These are phyloP conservation scores for Chaetophractus vellerosus DNA, from an alignment of 2,797 vertebrate species.

Conservation along the genomic window DNA sequence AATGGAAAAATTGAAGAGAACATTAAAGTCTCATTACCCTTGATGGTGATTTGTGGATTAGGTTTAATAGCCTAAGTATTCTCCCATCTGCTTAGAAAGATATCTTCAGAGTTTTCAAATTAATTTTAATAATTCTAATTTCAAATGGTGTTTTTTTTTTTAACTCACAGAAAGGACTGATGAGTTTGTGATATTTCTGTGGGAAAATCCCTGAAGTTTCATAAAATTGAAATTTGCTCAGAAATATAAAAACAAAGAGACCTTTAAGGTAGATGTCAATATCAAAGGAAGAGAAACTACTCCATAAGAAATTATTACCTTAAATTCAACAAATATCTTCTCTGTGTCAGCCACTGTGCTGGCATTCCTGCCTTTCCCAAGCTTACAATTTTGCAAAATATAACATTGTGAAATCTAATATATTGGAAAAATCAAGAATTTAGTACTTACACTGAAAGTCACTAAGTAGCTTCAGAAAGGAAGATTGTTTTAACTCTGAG, in stretches of 20 bases:
- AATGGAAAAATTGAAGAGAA: constrained; percentile 68
- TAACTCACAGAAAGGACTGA: neutral
- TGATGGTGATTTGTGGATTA: constrained; percentile 65
- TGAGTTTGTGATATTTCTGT: neutral
- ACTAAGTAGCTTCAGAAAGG: neutral
- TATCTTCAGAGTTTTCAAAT: constrained; percentile 48
- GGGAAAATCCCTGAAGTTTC: constrained; percentile 36
- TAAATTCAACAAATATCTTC: neutral
- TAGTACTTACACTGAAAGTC: neutral
- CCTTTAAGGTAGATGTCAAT: neutral
- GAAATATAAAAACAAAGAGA: constrained; percentile 54
- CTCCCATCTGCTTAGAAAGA: constrained; percentile 67
- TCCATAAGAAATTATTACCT: neutral
- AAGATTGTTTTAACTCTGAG: neutral
- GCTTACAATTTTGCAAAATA: neutral
- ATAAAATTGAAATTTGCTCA: constrained; percentile 12
- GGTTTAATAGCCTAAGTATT: constrained; percentile 69
- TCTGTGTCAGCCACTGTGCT: neutral
- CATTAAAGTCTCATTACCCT: constrained; percentile 78
- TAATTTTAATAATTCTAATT: constrained; percentile 63
- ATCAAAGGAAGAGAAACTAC: constrained; percentile 27
- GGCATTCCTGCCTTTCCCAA: neutral
- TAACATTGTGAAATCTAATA: neutral
- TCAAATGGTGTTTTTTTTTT: neutral
- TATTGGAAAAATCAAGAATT: neutral